These are phyloP conservation scores for Polypedilum vanderplanki DNA, from an alignment of 1,140 invertebrate species.

Conservation along the genomic window DNA sequence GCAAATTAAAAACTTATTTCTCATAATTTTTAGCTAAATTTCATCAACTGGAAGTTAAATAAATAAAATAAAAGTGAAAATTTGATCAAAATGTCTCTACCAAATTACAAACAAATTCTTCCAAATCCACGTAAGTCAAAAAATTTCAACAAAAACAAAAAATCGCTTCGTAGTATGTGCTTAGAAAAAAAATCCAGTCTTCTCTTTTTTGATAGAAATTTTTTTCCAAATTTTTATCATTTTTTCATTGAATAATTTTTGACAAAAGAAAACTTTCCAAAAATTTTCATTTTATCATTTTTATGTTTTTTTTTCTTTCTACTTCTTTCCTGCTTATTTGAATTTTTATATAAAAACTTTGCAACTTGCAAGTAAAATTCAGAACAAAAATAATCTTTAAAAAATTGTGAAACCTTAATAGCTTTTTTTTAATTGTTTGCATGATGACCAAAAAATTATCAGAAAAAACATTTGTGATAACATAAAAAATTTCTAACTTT, in stretches of 20 bases:
- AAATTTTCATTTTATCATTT: background rate
- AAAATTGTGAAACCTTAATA: too few species aligned
- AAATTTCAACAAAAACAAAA: background rate
- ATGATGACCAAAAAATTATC: too few species aligned
- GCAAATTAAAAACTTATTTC: background rate
- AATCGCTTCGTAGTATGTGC: slow-evolving; percentile 17
- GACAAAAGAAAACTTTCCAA: too few species aligned
- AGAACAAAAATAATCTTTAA: too few species aligned
- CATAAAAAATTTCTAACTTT: background rate
- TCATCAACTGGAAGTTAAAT: background rate
- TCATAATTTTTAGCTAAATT: background rate
- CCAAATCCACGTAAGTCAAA: slow-evolving; percentile 40
- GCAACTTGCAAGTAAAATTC: too few species aligned
- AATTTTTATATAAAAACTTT: too few species aligned
- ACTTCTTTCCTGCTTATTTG: too few species aligned
- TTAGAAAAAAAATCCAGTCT: background rate
- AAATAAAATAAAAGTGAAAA: too few species aligned
- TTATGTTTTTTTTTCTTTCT: background rate
- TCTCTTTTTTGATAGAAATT: background rate
- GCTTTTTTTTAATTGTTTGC: too few species aligned
- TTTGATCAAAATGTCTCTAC: background rate
- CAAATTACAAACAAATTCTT: slow-evolving; percentile 34
- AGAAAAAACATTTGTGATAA: too few species aligned
- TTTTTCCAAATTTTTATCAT: slow-evolving; percentile 2
- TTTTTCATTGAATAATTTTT: background rate